Evolutionary conservation across 2,888 invertebrate species (phyloP), one percentile per base, ranked within the genome.

Genomic region (Mesoligia furuncula): DNA sequence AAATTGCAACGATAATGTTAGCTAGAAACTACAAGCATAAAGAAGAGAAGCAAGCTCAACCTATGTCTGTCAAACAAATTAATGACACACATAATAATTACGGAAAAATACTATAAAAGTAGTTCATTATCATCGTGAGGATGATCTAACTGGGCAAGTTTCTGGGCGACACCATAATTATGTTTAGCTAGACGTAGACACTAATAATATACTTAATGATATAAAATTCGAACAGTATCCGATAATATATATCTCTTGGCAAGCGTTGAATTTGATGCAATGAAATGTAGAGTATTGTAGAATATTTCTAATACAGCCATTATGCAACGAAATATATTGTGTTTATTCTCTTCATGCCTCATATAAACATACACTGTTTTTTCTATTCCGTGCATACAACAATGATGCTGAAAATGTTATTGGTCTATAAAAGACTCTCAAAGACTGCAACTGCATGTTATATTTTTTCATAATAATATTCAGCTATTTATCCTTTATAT

Each of bases 241-340:
- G 24, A 70, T 27, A n/a, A n/a, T n/a, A n/a, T n/a, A 45, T 45
- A 67, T 71, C 36, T 84, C 81, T 86, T 84, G 85, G 87, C 85
- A 82, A 67, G 66, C 45, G 54, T 61, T 51, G 61, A 54, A n/a
- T 54, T 62, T 24, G 31, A 36, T 78, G 45, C 31, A 80, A 64
- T 45, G 24, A 36, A 59, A 66, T 57, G 45, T 27, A 45, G 59
- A 48, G 9, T 39, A 39, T 27, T 67, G 36, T 45, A 31, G 2
- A 45, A 62, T 61, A 24, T 24, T 36, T 5, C 54, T 54, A 54
- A 36, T 62, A 59, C 17, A 45, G 7, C 39, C 27, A 39, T 27
- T 17, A 24, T 39, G 17, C 59, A 17, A 17, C 6, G 13, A 61
- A 51, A 75, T 74, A 27, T 54, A 68, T 36, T 42, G 20, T 48